Evolutionary conservation across 2,797 vertebrate genomes (phyloP).

Genomic region (Bufotes viridis): DNA sequence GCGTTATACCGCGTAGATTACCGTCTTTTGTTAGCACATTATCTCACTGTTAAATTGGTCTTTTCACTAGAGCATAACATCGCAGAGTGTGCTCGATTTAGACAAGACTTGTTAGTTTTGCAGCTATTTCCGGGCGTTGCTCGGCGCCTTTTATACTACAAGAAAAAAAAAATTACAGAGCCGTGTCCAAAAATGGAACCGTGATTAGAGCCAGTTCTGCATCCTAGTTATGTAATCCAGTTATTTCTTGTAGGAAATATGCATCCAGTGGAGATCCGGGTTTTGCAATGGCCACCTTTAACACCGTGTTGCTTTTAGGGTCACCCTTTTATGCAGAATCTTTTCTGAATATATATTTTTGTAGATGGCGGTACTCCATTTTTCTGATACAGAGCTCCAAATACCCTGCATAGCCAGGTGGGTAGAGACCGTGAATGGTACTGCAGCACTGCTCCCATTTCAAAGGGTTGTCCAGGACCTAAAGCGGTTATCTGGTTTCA

Average conservation of each 20-base stretch:
- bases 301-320: neutral
- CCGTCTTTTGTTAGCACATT: conserved; percentile 46
- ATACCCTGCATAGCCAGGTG: no score
- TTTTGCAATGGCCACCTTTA: neutral
- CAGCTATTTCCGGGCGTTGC: conserved; percentile 37
- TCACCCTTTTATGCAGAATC: no score
- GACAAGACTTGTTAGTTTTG: conserved; percentile 49
- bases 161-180: neutral
- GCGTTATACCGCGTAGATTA: neutral
- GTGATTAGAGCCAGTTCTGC: neutral
- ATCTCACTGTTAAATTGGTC: conserved; percentile 46
- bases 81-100: conserved; percentile 36
- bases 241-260: neutral
- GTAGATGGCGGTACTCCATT: no score
- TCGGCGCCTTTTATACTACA: conserved; percentile 34
- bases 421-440: no score
- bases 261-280: neutral
- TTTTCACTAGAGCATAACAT: conserved; percentile 39
- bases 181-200: conserved; percentile 17
- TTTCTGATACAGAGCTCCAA: no score
- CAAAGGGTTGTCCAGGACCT: no score
- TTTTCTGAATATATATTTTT: no score
- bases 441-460: no score
- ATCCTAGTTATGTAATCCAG: neutral
- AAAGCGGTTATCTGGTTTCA: no score